A percentile compares a stretch with the other conserved stretches of the same genome.
phyloP scores from a whole-genome alignment of 2,888 invertebrate genomes.

The Scrobipalpa costella region DNA sequence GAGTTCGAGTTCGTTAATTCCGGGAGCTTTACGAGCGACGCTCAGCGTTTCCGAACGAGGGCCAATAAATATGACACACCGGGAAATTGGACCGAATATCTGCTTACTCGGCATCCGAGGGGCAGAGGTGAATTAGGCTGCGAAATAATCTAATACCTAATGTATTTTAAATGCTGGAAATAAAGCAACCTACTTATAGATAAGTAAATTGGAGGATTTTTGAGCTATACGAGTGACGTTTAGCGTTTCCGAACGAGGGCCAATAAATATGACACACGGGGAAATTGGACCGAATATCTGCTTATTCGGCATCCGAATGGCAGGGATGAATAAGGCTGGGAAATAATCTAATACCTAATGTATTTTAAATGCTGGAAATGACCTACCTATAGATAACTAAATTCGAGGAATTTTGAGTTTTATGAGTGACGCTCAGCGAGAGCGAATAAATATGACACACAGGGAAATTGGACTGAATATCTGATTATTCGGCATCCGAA shows the following conservation, averaged over 20 bases:
- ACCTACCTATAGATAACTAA: too few relatives aligned
- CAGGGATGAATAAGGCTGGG: background rate
- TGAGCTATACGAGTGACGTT: constrained; percentile 43
- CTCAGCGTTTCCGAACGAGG: constrained; percentile 49
- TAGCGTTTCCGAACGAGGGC: constrained; percentile 47
- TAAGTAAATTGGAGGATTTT: too few relatives aligned
- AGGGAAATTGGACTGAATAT: too few relatives aligned
- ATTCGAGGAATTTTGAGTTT: too few relatives aligned
- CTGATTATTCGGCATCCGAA: too few relatives aligned
- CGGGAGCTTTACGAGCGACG: constrained; percentile 40
- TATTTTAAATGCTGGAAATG: too few relatives aligned
- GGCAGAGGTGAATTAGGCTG: background rate
- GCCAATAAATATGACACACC: constrained; percentile 51
- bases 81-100: constrained; percentile 65
- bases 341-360: too few relatives aligned
- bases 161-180: too few relatives aligned
- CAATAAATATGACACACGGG: constrained; percentile 71
- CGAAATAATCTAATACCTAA: too few relatives aligned
- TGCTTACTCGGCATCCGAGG: constrained; percentile 54
- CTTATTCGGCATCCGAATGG: constrained; percentile 49
- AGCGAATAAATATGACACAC: too few relatives aligned
- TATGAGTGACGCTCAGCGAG: too few relatives aligned
- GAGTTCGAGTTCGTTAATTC: constrained; percentile 35
- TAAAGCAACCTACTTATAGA: too few relatives aligned
- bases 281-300: constrained; percentile 71